A percentile compares a stretch with the other conserved stretches of the same genome.
phyloP scores from a whole-genome alignment of 2,888 invertebrate genomes.

The Tetheella fluctuosa region DNA sequence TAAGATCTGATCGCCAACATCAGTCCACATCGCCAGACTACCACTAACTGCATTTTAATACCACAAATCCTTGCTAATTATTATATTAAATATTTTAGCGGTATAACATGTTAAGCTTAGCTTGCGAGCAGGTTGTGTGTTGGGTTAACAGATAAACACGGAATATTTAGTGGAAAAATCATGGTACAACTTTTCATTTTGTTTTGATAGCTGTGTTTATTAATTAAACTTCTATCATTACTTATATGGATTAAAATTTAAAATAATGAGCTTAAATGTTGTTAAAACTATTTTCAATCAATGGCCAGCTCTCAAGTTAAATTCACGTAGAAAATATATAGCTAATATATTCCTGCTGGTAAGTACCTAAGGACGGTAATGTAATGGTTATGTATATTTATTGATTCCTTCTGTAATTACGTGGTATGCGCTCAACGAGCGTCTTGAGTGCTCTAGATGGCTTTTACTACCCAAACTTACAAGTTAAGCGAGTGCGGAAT shows the following conservation, averaged over 20 bases:
- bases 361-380: conserved; percentile 15
- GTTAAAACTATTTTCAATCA: background rate
- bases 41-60: conserved; percentile 40
- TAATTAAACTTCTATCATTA: too few relatives aligned
- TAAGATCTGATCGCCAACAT: conserved; percentile 65
- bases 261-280: background rate
- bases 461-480: conserved; percentile 14
- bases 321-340: background rate
- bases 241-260: background rate
- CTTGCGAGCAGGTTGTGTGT: background rate
- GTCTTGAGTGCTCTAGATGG: conserved; percentile 2
- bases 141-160: too few relatives aligned
- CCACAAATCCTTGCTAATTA: background rate
- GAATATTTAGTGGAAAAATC: too few relatives aligned
- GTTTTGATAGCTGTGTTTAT: too few relatives aligned
- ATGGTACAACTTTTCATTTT: too few relatives aligned
- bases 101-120: too few relatives aligned
- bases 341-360: background rate
- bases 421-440: conserved; percentile 5
- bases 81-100: too few relatives aligned
- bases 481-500: conserved; percentile 6
- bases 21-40: conserved; percentile 61
- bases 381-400: conserved; percentile 15
- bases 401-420: conserved; percentile 9
- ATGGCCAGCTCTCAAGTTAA: background rate